phyloP scores from a whole-genome alignment of 1,140 invertebrate species.

The Geopemphigus sp. region DNA sequence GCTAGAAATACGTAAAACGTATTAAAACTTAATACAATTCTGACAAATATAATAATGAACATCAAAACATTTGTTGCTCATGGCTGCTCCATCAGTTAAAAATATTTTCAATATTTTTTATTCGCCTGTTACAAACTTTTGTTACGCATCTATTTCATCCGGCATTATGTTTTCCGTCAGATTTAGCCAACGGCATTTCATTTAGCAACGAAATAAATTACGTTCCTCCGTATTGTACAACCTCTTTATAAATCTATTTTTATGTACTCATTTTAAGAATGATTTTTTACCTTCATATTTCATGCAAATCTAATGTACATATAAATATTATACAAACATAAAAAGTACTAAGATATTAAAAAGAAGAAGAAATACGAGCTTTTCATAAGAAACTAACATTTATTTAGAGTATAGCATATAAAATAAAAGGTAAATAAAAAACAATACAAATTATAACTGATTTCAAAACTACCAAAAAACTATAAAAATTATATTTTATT shows the following conservation, averaged over 20 bases:
- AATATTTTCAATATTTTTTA: conserved; percentile 42
- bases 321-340: conserved; percentile 30
- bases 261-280: conserved; percentile 30
- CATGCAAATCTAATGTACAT: conserved; percentile 23
- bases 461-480: neutral
- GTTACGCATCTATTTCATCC: neutral
- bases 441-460: neutral
- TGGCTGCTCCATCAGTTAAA: neutral
- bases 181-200: conserved; percentile 42
- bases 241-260: conserved; percentile 43
- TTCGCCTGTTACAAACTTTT: conserved; percentile 34
- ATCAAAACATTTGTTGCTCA: conserved; percentile 18
- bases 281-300: conserved; percentile 33
- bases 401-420: neutral
- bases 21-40: conserved; percentile 5
- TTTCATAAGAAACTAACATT: neutral
- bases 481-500: neutral
- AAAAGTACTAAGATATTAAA: neutral
- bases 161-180: conserved; percentile 44
- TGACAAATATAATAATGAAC: neutral
- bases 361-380: neutral
- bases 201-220: conserved; percentile 32
- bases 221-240: conserved; percentile 22
- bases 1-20: no score
- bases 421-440: neutral